These are phyloP conservation scores for Vanessa cardui DNA, from an alignment of 2,888 invertebrate genomes.

Conservation along the genomic window DNA sequence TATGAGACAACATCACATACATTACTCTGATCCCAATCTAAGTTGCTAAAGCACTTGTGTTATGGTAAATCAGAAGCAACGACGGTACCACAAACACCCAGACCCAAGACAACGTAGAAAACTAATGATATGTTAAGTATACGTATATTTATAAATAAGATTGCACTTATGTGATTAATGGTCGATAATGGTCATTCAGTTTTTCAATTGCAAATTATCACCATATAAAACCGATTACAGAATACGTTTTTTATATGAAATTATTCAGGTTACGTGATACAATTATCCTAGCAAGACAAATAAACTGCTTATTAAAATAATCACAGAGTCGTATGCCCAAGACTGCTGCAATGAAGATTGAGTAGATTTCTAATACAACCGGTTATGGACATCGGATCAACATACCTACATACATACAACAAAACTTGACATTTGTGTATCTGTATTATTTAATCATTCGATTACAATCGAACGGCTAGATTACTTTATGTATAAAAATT, in stretches of 20 bases:
- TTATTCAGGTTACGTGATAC: constrained; percentile 35
- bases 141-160: no score
- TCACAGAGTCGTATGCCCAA: constrained; percentile 47
- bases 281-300: constrained; percentile 66
- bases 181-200: neutral
- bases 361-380: constrained; percentile 60
- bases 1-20: no score
- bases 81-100: no score
- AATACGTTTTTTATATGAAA: constrained; percentile 9
- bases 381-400: constrained; percentile 17
- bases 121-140: no score
- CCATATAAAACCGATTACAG: constrained; percentile 16
- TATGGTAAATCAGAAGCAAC: no score
- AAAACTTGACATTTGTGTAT: neutral
- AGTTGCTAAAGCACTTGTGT: no score
- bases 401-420: neutral
- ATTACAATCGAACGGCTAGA: no score
- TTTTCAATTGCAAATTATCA: constrained; percentile 3
- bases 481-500: neutral
- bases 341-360: constrained; percentile 50
- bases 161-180: no score
- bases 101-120: no score
- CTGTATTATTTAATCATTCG: neutral
- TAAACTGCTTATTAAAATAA: constrained; percentile 74
- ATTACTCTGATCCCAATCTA: no score